Evolutionary conservation across 2,797 vertebrate genomes (phyloP).

Genomic region (Coilia nasus): DNA sequence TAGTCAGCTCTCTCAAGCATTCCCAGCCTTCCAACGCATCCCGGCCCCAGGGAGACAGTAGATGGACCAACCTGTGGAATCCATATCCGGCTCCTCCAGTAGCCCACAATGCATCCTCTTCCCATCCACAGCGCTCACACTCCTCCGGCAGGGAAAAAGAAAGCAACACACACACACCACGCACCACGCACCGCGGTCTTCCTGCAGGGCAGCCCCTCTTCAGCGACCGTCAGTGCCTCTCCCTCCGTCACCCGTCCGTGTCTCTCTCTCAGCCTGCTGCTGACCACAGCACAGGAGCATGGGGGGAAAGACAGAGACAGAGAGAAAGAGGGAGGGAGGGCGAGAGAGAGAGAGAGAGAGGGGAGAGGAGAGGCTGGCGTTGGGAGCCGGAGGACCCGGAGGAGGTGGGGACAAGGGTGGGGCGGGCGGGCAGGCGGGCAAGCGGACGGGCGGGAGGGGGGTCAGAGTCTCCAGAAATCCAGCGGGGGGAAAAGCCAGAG

Average conservation of each 20-base stretch:
- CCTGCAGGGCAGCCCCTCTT: constrained; percentile 72
- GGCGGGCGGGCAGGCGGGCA: constrained; percentile 36
- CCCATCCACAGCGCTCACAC: constrained; percentile 91
- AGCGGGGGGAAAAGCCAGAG: constrained; percentile 91
- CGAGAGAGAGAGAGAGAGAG: constrained; percentile 60
- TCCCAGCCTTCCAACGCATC: constrained; percentile 38
- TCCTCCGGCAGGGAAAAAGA: constrained; percentile 71
- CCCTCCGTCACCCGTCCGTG: constrained; percentile 49
- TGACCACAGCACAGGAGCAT: constrained; percentile 74
- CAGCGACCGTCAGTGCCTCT: constrained; percentile 63
- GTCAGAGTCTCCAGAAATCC: constrained; percentile 89
- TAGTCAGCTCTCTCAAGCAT: neutral
- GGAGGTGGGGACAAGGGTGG: constrained; percentile 51
- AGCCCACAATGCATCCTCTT: constrained; percentile 99
- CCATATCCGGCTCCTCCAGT: constrained; percentile 99
- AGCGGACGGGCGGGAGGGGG: constrained; percentile 47
- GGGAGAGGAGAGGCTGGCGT: constrained; percentile 57
- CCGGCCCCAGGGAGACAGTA: constrained; percentile 44
- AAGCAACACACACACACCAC: neutral
- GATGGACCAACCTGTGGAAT: constrained; percentile 97
- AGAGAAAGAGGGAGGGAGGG: constrained; percentile 67
- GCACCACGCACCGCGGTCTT: constrained; percentile 63
- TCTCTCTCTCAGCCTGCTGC: constrained; percentile 73
- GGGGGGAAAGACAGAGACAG: constrained; percentile 73
- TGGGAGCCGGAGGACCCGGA: constrained; percentile 59